Evolutionary conservation across 2,113 vertebrate species (phyloP).

Genomic region (Pteronura brasiliensis): DNA sequence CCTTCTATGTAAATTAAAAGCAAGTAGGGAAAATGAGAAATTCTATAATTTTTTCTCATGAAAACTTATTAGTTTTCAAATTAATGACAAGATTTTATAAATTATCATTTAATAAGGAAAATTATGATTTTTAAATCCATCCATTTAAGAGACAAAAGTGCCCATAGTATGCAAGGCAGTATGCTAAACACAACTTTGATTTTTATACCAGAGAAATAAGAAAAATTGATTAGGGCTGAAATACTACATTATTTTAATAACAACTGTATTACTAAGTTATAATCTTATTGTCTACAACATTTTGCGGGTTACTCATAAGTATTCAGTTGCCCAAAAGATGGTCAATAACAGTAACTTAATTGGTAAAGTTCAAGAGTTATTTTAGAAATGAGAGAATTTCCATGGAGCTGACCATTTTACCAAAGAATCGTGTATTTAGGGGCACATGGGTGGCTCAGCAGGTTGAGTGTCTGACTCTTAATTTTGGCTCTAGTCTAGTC

Average conservation of each 20-base stretch:
- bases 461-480: background rate
- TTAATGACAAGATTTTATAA: slow-evolving; percentile 27
- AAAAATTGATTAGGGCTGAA: background rate
- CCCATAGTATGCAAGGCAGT: background rate
- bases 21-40: background rate
- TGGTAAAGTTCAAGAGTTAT: slow-evolving; percentile 25
- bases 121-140: slow-evolving; percentile 22
- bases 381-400: slow-evolving; percentile 6
- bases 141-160: slow-evolving; percentile 16
- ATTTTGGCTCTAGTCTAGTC: background rate
- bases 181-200: slow-evolving; percentile 31
- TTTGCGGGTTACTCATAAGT: background rate
- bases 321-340: background rate
- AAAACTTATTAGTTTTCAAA: slow-evolving; percentile 45
- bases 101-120: slow-evolving; percentile 26
- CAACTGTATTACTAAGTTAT: slow-evolving; percentile 26
- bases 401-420: background rate
- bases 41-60: background rate
- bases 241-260: slow-evolving; percentile 9
- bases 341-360: background rate
- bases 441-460: background rate
- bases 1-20: slow-evolving; percentile 17
- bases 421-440: background rate
- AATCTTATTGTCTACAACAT: background rate
- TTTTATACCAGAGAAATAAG: background rate